These are phyloP conservation scores for Agrenia bidenticulata DNA, from an alignment of 2,888 invertebrate species.

Conservation along the genomic window DNA sequence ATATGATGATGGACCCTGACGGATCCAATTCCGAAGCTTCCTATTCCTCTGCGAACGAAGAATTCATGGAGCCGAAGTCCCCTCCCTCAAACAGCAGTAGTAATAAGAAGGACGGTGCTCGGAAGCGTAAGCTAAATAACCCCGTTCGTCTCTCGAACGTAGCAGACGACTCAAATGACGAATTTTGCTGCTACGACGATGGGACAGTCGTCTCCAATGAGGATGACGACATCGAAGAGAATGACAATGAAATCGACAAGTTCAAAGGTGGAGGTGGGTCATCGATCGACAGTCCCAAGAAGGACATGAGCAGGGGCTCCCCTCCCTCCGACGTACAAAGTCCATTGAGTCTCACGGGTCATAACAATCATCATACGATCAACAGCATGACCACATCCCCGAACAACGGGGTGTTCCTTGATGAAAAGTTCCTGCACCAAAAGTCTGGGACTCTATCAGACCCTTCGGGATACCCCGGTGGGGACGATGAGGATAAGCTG, in stretches of 20 bases:
- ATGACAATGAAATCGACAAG: slow-evolving; percentile 2
- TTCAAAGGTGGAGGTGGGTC: not conserved
- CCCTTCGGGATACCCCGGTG: too few relatives aligned
- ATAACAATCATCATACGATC: not conserved
- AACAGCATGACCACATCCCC: not conserved
- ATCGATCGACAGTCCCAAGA: not conserved
- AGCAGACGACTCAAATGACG: slow-evolving; percentile 53
- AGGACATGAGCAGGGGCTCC: not conserved
- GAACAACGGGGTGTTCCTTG: not conserved
- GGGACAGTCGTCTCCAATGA: slow-evolving; percentile 48
- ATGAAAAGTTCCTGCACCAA: slow-evolving; percentile 2
- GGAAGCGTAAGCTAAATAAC: slow-evolving; percentile 48
- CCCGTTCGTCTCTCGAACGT: slow-evolving; percentile 52
- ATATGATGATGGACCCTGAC: slow-evolving; percentile 22
- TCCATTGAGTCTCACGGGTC: not conserved
- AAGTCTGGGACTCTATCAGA: too few relatives aligned
- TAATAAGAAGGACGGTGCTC: slow-evolving; percentile 45
- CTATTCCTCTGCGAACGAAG: slow-evolving; percentile 25
- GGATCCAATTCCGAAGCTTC: slow-evolving; percentile 25
- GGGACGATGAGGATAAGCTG: too few relatives aligned
- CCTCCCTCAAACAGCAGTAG: slow-evolving; percentile 21
- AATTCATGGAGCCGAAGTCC: slow-evolving; percentile 17
- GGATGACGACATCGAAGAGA: slow-evolving; percentile 12
- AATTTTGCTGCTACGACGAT: slow-evolving; percentile 52
- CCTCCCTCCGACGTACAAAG: not conserved